Percentiles rank a stretch among this genome's conserved stretches.
Evolutionary conservation across 2,113 vertebrate genomes (phyloP).

Genomic region (Sinocyclocheilus grahami): DNA sequence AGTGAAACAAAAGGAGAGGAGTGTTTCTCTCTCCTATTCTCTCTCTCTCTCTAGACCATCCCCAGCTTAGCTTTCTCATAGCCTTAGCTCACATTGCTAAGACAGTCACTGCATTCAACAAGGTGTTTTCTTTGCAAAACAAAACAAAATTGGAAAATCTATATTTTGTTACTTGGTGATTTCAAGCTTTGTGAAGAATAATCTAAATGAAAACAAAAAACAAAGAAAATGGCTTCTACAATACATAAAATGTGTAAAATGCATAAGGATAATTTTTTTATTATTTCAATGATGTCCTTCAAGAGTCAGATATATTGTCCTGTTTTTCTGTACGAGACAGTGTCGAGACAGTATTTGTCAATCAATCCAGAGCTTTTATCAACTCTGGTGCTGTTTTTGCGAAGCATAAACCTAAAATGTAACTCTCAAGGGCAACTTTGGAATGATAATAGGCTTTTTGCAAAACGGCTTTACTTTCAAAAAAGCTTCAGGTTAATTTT

Average conservation of each 20-base stretch:
- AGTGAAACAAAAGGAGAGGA: constrained; percentile 36
- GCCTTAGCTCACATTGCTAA: constrained; percentile 30
- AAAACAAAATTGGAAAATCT: constrained; percentile 2
- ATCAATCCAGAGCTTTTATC: neutral
- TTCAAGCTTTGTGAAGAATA: neutral
- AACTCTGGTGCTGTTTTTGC: neutral
- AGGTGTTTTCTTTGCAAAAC: constrained; percentile 1
- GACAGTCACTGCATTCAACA: constrained; percentile 15
- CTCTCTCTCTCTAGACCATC: constrained; percentile 1
- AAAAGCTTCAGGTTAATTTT: neutral
- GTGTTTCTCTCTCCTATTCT: constrained; percentile 10
- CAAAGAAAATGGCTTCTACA: neutral
- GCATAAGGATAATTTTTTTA: neutral
- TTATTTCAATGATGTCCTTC: neutral
- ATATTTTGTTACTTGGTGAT: neutral
- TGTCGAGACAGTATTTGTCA: neutral
- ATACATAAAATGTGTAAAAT: constrained; percentile 8
- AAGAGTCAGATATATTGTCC: neutral
- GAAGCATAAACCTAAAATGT: neutral
- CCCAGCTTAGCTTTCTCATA: constrained; percentile 11
- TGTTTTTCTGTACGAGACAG: neutral
- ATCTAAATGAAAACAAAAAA: neutral
- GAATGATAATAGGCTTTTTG: constrained; percentile 12
- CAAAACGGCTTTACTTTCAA: neutral
- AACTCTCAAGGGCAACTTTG: constrained; percentile 9